These are phyloP conservation scores for Platycercus adscitus DNA, from an alignment of 2,113 vertebrate genomes.

Conservation along the genomic window DNA sequence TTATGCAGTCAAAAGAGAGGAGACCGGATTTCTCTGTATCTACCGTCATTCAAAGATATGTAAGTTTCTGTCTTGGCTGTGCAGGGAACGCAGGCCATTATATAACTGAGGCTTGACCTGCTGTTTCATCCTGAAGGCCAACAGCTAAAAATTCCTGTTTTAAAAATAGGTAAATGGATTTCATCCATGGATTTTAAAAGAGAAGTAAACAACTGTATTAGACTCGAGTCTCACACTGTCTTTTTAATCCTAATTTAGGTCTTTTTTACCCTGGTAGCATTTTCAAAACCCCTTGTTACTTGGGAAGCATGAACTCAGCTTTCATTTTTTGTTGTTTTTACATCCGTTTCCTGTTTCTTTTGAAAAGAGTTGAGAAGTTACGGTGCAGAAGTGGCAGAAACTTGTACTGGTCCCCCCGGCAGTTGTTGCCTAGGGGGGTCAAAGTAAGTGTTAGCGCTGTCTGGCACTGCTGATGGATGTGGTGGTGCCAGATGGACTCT, in stretches of 20 bases:
- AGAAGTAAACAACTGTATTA: neutral
- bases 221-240: neutral
- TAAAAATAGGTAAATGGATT: neutral
- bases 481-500: neutral
- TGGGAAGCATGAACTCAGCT: neutral
- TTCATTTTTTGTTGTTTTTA: neutral
- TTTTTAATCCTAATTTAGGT: neutral
- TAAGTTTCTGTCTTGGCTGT: neutral
- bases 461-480: neutral
- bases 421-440: neutral
- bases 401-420: neutral
- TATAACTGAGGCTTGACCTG: neutral
- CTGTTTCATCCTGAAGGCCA: neutral
- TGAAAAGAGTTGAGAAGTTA: neutral
- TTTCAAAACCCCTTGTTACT: neutral
- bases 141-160: neutral
- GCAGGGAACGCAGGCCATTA: neutral
- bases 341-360: neutral
- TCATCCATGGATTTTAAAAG: neutral
- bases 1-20: neutral
- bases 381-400: neutral
- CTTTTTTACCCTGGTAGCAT: neutral
- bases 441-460: neutral
- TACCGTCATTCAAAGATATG: neutral
- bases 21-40: neutral